A percentile compares a stretch with the other conserved stretches of the same genome.
Conservation (phyloP, 2,888 invertebrate genomes). For the Melolontha melolontha region DNA sequence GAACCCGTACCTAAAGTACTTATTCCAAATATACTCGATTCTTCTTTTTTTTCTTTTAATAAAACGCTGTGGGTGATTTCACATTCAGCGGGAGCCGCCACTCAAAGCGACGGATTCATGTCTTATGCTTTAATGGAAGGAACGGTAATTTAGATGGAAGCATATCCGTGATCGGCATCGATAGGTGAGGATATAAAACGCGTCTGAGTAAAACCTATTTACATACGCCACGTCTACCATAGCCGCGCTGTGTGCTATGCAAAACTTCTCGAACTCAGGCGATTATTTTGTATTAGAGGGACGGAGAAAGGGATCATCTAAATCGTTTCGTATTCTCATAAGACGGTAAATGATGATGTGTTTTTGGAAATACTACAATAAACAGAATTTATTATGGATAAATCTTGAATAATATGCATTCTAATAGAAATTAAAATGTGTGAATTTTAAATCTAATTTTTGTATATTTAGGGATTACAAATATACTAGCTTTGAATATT, state of each 20-base stretch:
- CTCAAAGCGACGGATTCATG: conserved; percentile 30
- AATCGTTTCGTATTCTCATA: too few relatives aligned
- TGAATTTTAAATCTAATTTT: too few relatives aligned
- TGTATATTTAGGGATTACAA: too few relatives aligned
- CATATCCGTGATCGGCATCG: conserved; percentile 36
- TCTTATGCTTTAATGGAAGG: conserved; percentile 36
- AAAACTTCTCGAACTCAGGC: conserved; percentile 1
- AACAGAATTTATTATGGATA: too few relatives aligned
- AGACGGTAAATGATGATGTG: too few relatives aligned
- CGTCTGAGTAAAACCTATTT: conserved; percentile 15
- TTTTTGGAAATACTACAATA: too few relatives aligned
- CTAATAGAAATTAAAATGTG: too few relatives aligned
- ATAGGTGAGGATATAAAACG: conserved; percentile 33
- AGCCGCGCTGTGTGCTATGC: not conserved
- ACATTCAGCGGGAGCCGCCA: conserved; percentile 14
- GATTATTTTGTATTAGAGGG: not conserved
- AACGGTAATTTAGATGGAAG: conserved; percentile 38
- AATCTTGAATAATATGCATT: too few relatives aligned
- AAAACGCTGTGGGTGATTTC: conserved; percentile 12
- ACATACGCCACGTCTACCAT: conserved; percentile 14
- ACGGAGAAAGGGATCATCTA: too few relatives aligned
- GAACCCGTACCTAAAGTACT: conserved; percentile 1
- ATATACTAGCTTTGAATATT: too few relatives aligned
- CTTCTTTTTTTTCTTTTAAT: conserved; percentile 4
- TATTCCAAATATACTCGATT: conserved; percentile 5